Conservation (phyloP, 2,113 vertebrate genomes). For the Corapipo altera region DNA sequence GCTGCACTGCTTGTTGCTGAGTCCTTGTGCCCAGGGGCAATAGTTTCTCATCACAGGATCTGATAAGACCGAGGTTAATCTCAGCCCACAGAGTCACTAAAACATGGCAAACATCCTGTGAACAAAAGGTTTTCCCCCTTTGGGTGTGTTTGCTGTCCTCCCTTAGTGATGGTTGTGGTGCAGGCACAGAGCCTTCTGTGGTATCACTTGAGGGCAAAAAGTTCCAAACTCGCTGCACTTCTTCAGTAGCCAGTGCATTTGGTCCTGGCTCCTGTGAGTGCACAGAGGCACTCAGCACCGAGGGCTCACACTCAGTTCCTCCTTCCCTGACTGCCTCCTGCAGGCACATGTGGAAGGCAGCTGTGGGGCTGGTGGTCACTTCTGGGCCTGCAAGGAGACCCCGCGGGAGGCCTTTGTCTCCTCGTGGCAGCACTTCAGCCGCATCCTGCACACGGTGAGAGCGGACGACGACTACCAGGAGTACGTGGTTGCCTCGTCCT, state of each 20-base stretch:
- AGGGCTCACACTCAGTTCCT: background rate
- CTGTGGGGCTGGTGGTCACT: background rate
- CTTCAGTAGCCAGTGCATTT: rapidly evolving
- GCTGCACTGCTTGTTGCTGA: background rate
- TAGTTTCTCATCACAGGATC: rapidly evolving
- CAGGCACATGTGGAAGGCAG: background rate
- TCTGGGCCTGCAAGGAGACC: background rate
- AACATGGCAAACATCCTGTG: background rate
- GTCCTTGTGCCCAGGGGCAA: background rate
- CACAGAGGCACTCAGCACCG: rapidly evolving
- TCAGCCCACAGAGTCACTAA: background rate
- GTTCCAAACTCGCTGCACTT: too few species aligned
- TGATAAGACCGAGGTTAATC: background rate
- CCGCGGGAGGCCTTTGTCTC: too few species aligned
- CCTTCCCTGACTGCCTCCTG: background rate
- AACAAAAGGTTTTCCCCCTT: background rate
- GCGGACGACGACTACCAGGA: background rate
- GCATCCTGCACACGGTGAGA: background rate
- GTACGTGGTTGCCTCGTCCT: background rate
- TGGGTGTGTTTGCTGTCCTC: rapidly evolving
- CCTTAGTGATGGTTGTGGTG: rapidly evolving
- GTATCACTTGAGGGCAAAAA: rapidly evolving
- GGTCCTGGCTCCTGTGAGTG: too few species aligned
- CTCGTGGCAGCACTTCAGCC: background rate
- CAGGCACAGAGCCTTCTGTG: background rate